A percentile compares a stretch with the other conserved stretches of the same genome.
Conservation (phyloP, 2,797 vertebrate species). For the Melanotaenia boesemani region DNA sequence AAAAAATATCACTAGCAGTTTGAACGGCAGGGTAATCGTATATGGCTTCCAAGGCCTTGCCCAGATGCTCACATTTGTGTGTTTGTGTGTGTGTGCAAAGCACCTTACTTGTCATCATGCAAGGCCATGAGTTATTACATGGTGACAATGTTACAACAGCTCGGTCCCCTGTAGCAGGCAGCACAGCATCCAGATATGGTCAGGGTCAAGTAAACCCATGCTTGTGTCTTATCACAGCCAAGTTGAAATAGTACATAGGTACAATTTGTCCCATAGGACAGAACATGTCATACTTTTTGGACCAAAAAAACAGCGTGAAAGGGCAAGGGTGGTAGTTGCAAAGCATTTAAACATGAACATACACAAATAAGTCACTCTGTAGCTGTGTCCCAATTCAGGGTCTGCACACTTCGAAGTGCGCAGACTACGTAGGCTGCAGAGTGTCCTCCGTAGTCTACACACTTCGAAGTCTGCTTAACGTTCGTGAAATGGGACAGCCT, state of each 20-base stretch:
- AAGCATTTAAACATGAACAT: background rate
- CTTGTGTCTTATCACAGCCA: conserved; percentile 49
- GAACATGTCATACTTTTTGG: conserved; percentile 20
- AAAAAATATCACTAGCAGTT: conserved; percentile 48
- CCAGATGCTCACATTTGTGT: conserved; percentile 31
- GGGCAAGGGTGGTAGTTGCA: background rate
- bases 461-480: too few species aligned
- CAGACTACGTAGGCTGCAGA: too few species aligned
- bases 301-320: conserved; percentile 1
- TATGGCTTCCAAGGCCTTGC: conserved; percentile 29
- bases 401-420: too few species aligned
- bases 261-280: conserved; percentile 43
- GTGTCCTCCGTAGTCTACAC: too few species aligned
- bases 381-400: too few species aligned
- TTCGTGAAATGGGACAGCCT: too few species aligned
- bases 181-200: conserved; percentile 49
- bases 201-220: conserved; percentile 61
- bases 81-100: conserved; percentile 17
- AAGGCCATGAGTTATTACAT: conserved; percentile 63
- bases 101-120: conserved; percentile 52
- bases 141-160: conserved; percentile 69
- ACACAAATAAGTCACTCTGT: background rate
- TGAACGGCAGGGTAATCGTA: conserved; percentile 40
- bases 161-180: conserved; percentile 29
- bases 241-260: conserved; percentile 54